Conservation (phyloP, 23 tunicate genomes). For the Ciona savignyi region DNA sequence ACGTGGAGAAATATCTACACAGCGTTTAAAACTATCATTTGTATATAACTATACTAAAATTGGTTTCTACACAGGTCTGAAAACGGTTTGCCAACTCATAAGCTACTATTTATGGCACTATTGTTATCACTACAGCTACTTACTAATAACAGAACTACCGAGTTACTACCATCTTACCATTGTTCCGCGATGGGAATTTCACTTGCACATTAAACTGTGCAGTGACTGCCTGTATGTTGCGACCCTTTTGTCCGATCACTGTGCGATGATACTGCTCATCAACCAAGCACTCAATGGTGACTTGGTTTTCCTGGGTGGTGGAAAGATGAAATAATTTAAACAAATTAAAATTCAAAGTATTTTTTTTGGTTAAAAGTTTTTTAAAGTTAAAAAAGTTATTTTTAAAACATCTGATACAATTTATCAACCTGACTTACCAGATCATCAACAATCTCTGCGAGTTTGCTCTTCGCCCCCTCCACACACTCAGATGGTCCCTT, state of each 20-base stretch:
- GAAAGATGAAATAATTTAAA: background rate
- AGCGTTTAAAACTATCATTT: no score
- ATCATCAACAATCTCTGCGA: constrained; percentile 84
- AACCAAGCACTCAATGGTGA: constrained; percentile 63
- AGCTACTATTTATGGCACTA: no score
- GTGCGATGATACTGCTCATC: constrained; percentile 92
- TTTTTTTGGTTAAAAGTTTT: background rate
- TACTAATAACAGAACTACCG: background rate
- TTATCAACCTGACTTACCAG: constrained; percentile 29
- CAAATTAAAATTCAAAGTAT: no score
- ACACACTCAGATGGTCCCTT: constrained; percentile 97
- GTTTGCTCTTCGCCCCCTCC: constrained; percentile 60
- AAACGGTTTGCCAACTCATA: no score
- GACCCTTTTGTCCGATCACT: constrained; percentile 87
- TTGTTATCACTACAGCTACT: background rate
- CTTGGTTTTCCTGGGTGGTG: constrained; percentile 74
- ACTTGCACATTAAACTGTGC: constrained; percentile 87
- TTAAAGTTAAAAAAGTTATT: constrained; percentile 4
- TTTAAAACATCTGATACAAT: background rate
- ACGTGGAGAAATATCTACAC: background rate
- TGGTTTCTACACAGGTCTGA: no score
- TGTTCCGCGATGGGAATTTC: constrained; percentile 50
- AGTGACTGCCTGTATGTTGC: constrained; percentile 72
- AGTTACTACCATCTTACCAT: background rate
- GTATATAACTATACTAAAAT: no score